A percentile compares a stretch with the other conserved stretches of the same genome.
These are phyloP conservation scores for Scaptomyza cyrtandrae DNA, from an alignment of 2,888 invertebrate species.

Conservation along the genomic window DNA sequence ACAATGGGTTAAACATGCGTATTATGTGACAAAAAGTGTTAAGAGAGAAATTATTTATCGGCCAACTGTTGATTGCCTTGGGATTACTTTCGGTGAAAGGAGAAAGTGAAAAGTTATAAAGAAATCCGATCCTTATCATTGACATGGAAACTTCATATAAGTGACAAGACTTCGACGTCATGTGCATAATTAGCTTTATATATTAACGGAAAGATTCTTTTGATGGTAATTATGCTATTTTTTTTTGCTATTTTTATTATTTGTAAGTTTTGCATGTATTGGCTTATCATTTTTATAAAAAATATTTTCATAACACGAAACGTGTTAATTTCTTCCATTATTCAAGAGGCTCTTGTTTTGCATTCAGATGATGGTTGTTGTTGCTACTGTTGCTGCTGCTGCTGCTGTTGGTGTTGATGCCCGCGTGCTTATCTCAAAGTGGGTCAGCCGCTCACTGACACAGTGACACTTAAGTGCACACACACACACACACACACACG, in stretches of 20 bases:
- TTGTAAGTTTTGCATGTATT: no score
- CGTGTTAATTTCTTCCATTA: slow-evolving; percentile 9
- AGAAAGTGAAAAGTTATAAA: not conserved
- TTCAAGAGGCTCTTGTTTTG: slow-evolving; percentile 6
- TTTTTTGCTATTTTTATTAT: no score
- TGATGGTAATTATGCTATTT: no score
- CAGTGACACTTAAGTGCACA: slow-evolving; percentile 73
- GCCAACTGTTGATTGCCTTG: not conserved
- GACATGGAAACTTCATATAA: no score
- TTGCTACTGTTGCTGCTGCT: slow-evolving; percentile 30
- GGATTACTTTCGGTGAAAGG: not conserved
- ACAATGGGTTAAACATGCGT: not conserved
- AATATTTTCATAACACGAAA: not conserved
- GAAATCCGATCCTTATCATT: no score
- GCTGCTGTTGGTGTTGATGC: slow-evolving; percentile 39
- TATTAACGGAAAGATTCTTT: no score
- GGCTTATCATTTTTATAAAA: no score
- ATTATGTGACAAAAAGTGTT: not conserved
- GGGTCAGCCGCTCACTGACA: slow-evolving; percentile 79
- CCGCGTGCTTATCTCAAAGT: slow-evolving; percentile 69
- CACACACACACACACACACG: slow-evolving; percentile 16
- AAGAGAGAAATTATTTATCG: not conserved
- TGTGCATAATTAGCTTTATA: no score
- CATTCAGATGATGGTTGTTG: slow-evolving; percentile 20
- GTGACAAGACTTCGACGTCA: no score